phyloP scores from a whole-genome alignment of 2,888 invertebrate genomes.

The Pristionchus arcanus region DNA sequence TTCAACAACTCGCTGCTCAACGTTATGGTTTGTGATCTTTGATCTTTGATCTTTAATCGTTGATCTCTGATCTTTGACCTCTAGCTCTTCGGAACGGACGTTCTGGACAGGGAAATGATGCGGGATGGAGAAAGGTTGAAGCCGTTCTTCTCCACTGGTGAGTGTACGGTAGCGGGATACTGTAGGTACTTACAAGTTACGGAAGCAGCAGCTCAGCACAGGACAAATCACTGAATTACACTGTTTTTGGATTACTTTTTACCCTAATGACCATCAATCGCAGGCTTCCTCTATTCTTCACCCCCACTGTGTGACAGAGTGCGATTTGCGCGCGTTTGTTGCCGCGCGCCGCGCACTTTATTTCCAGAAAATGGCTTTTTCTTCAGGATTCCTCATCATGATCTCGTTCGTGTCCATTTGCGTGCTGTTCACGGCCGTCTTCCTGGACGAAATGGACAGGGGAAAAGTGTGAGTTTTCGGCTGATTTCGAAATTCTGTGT shows the following conservation, averaged over 20 bases:
- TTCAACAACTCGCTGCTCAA: too few relatives aligned
- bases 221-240: too few relatives aligned
- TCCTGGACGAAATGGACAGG: constrained; percentile 70
- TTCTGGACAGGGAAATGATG: constrained; percentile 78
- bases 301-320: constrained; percentile 64
- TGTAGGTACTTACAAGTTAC: neutral
- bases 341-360: too few relatives aligned
- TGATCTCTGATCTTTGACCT: neutral
- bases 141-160: constrained; percentile 77
- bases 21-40: neutral
- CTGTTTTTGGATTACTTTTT: too few relatives aligned
- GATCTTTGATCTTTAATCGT: neutral
- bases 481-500: neutral
- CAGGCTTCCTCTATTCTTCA: too few relatives aligned
- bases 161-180: neutral
- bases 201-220: too few relatives aligned
- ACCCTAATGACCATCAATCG: too few relatives aligned
- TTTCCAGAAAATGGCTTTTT: neutral
- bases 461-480: constrained; percentile 65
- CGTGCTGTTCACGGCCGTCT: constrained; percentile 71
- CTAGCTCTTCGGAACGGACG: constrained; percentile 75
- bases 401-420: constrained; percentile 73
- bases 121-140: constrained; percentile 74
- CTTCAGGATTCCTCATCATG: constrained; percentile 72
- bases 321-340: too few relatives aligned